Base-by-base conservation (phyloP, 2,888 invertebrate genomes). In the Caenorhabditis parvicauda region DNA sequence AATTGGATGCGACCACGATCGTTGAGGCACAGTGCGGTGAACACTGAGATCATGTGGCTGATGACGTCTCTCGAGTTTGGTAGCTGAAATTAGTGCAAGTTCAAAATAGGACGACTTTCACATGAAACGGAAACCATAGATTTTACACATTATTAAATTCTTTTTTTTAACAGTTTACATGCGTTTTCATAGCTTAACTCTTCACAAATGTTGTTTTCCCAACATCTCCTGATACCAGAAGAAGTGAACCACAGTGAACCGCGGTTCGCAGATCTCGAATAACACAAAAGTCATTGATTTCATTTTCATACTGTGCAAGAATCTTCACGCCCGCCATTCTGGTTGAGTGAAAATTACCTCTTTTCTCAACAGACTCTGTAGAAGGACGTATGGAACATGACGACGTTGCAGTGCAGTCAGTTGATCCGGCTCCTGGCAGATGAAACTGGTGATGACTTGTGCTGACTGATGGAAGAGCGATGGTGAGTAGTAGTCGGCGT, bases 401-500 rank as follows among this genome's bases (percentile, higher is more conserved):
- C 88, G 88, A 75, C 90, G 89, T 83, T 92, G 91, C n/a, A 92
- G 83, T 0, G 89, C 88, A 0, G 89, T 89, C 32, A 92, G 82
- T 45, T 91, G 83, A 2, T 90, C 89, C 0, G 91, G 91, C 82
- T 91, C 90, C 41, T 67, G 52, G 77, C 85, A 86, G 49, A 86
- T 84, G 79, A 90, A 91, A 6, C 90, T 90, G 0, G 91, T 66
- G 29, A 69, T 61, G 39, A 72, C 45, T 22, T 65, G 67, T 22
- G 70, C 65, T 5, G 72, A 61, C 24, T 68, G 67, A 45, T 69
- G 83, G 82, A 91, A 91, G 49, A 92, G 82, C 0, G 90, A 90
- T 12, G 90, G 88, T 0, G 91, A 91, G 81, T 91, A 91, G 81
- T 90, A 92, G 77, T 91, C 90, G 0, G 90, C 89, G 83, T 91